phyloP scores from a whole-genome alignment of 2,797 vertebrate species.

The Paedocypris micromegethes region DNA sequence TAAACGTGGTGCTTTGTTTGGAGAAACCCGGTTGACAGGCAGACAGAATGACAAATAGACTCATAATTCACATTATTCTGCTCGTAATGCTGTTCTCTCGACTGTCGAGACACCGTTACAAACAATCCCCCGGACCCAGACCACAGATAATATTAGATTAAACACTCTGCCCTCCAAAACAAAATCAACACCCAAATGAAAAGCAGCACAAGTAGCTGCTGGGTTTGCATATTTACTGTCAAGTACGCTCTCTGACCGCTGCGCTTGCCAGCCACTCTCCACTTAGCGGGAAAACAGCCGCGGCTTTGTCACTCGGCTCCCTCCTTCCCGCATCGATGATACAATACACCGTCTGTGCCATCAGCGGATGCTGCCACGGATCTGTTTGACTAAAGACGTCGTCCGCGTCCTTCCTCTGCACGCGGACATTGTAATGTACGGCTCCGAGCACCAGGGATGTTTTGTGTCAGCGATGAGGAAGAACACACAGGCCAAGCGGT shows the following conservation, averaged over 20 bases:
- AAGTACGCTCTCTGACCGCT: conserved; percentile 82
- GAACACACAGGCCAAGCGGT: conserved; percentile 67
- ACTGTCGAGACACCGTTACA: too few species aligned
- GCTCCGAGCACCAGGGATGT: conserved; percentile 68
- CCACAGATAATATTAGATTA: conserved; percentile 78
- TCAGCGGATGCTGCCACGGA: conserved; percentile 61
- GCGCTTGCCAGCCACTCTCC: conserved; percentile 63
- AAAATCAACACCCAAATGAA: conserved; percentile 83
- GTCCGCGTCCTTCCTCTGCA: conserved; percentile 68
- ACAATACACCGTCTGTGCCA: conserved; percentile 55
- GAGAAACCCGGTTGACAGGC: too few species aligned
- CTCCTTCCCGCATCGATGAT: conserved; percentile 45
- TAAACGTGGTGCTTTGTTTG: too few species aligned
- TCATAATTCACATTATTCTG: too few species aligned
- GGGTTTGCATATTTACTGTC: conserved; percentile 82
- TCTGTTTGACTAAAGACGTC: conserved; percentile 63
- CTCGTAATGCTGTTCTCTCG: too few species aligned
- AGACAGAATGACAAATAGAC: too few species aligned
- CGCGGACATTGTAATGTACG: conserved; percentile 64
- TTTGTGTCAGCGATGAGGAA: conserved; percentile 62
- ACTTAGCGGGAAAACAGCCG: conserved; percentile 74
- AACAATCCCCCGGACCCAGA: conserved; percentile 52
- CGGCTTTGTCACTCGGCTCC: conserved; percentile 68
- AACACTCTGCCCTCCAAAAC: conserved; percentile 63
- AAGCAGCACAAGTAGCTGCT: conserved; percentile 78